Evolutionary conservation across 2,888 invertebrate genomes (phyloP).

Genomic region (Rhagophthalmus giganteus): DNA sequence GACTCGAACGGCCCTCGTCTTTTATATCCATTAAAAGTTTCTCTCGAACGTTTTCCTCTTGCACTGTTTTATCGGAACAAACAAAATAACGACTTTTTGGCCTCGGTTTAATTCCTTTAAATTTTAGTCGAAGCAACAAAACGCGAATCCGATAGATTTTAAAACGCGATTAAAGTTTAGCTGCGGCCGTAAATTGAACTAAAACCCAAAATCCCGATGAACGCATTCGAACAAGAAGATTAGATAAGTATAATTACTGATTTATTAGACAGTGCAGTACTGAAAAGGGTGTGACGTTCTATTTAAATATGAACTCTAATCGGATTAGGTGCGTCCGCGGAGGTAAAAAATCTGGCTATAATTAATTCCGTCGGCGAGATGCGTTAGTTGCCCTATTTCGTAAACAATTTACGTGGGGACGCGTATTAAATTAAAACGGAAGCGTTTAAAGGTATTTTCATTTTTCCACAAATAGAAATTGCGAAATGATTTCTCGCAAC

Average conservation of each 20-base stretch:
- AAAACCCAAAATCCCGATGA: constrained; percentile 48
- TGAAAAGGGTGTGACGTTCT: constrained; percentile 43
- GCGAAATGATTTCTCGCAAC: constrained; percentile 30
- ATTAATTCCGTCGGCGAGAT: constrained; percentile 10
- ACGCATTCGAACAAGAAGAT: constrained; percentile 52
- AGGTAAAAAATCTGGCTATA: constrained; percentile 27
- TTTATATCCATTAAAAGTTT: no score
- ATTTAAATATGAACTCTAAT: constrained; percentile 42
- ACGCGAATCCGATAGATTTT: constrained; percentile 43
- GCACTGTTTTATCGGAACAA: no score
- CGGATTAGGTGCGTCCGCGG: constrained; percentile 34
- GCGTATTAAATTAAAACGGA: no score
- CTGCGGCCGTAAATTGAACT: constrained; percentile 48
- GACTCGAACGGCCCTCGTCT: no score
- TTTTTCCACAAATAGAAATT: constrained; percentile 11
- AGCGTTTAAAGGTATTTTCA: neutral
- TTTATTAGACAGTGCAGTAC: constrained; percentile 47
- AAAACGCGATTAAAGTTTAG: constrained; percentile 45
- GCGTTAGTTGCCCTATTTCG: no score
- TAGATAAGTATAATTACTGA: constrained; percentile 54
- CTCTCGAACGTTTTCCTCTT: no score
- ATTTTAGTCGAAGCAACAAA: constrained; percentile 12
- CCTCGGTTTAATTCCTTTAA: no score
- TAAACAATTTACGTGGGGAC: no score
- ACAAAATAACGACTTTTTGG: no score